Percentiles rank a stretch among this genome's conserved stretches.
These are phyloP conservation scores for Ctenomys sociabilis DNA, from an alignment of 2,113 vertebrate genomes.

Conservation along the genomic window DNA sequence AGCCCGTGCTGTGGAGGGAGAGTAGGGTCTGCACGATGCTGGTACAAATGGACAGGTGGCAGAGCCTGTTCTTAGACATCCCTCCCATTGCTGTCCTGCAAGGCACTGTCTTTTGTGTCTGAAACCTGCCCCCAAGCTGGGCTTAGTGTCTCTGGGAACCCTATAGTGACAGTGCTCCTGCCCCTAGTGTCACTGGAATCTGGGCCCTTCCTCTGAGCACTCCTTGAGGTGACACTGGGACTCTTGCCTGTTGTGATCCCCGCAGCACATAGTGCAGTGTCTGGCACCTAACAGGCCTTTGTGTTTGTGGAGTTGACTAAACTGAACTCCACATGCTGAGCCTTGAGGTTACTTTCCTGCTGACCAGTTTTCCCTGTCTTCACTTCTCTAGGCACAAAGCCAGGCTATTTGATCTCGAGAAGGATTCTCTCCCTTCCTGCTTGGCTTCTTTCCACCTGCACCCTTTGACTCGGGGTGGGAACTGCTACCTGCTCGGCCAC, in stretches of 20 bases:
- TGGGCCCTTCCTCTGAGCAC: not conserved
- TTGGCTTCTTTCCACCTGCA: slow-evolving; percentile 63
- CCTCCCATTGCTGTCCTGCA: not conserved
- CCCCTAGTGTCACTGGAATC: not conserved
- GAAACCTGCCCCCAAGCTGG: not conserved
- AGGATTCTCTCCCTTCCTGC: slow-evolving; percentile 77
- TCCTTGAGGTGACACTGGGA: not conserved
- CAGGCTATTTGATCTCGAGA: slow-evolving; percentile 76
- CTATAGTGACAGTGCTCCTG: not conserved
- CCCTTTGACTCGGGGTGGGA: slow-evolving; percentile 70
- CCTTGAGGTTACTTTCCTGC: slow-evolving; percentile 10
- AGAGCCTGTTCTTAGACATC: fast-evolving
- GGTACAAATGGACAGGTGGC: too few relatives aligned
- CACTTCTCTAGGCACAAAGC: slow-evolving; percentile 78
- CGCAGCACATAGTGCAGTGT: slow-evolving; percentile 7
- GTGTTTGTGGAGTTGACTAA: slow-evolving; percentile 28
- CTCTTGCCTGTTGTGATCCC: not conserved
- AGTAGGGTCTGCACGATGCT: not conserved
- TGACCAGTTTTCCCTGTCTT: slow-evolving; percentile 78
- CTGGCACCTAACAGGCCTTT: slow-evolving; percentile 67
- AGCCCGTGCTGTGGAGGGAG: not conserved
- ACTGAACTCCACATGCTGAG: slow-evolving; percentile 1
- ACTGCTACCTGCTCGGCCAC: slow-evolving; percentile 64
- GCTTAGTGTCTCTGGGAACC: not conserved
- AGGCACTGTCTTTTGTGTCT: not conserved